These are phyloP conservation scores for Megaceryle torquata DNA, from an alignment of 2,113 vertebrate genomes.

Conservation along the genomic window DNA sequence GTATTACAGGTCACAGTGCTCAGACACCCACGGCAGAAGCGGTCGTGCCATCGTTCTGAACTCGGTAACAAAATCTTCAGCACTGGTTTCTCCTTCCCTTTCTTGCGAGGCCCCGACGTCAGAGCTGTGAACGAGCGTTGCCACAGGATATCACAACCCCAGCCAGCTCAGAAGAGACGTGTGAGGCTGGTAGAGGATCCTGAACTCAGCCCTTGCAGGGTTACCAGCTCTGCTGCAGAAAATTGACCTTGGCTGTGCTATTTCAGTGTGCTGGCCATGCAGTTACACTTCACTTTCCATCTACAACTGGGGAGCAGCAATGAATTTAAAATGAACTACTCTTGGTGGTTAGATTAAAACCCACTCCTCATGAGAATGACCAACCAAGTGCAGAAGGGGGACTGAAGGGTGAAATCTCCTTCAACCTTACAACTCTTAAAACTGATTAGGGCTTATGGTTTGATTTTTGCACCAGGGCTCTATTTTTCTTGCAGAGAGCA, in stretches of 20 bases:
- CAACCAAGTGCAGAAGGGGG: background rate
- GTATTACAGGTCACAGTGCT: accelerated
- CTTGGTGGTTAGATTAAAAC: background rate
- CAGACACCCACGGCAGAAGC: background rate
- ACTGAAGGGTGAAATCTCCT: background rate
- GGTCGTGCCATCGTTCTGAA: accelerated
- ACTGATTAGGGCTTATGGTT: background rate
- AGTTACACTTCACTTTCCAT: background rate
- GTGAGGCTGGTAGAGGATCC: background rate
- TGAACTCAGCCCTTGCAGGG: background rate
- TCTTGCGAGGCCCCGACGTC: background rate
- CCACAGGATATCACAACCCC: background rate
- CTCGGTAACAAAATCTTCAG: background rate
- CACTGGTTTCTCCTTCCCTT: background rate
- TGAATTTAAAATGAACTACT: background rate
- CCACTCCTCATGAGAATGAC: background rate
- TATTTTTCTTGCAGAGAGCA: background rate
- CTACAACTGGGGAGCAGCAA: background rate
- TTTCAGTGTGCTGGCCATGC: background rate
- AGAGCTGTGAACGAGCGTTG: background rate
- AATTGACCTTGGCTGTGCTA: background rate
- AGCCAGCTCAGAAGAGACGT: background rate
- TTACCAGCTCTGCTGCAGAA: background rate
- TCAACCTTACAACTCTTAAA: background rate
- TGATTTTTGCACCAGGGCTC: background rate